phyloP scores from a whole-genome alignment of 2,113 vertebrate genomes.

The Poeciliopsis retropinna region DNA sequence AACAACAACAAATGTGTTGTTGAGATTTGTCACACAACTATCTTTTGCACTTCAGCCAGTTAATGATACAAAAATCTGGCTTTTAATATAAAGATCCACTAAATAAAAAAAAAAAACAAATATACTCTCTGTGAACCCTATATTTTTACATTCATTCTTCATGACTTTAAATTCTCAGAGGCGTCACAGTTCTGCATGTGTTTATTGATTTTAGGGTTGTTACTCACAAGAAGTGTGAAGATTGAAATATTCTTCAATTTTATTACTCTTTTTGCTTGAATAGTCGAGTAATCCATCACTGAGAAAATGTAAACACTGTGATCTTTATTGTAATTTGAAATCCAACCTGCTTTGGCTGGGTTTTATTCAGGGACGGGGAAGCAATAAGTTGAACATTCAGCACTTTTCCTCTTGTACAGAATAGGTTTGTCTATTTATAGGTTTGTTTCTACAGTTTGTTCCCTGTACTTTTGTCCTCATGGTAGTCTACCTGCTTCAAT shows the following conservation, averaged over 20 bases:
- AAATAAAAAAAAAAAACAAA: no score
- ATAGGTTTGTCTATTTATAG: constrained; percentile 61
- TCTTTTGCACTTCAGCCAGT: no score
- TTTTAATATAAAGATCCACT: no score
- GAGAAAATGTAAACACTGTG: constrained; percentile 22
- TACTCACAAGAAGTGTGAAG: constrained; percentile 16
- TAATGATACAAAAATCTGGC: no score
- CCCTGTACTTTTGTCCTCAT: constrained; percentile 41
- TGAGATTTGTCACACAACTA: no score
- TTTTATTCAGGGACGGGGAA: constrained; percentile 20
- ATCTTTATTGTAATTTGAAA: constrained; percentile 19
- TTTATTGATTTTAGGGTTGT: neutral
- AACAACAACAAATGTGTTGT: no score
- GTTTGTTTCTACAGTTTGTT: constrained; percentile 25
- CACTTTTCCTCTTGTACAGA: constrained; percentile 28
- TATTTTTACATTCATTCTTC: neutral
- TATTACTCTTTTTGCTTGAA: constrained; percentile 42
- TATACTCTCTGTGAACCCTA: no score
- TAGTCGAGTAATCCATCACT: constrained; percentile 50
- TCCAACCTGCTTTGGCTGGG: constrained; percentile 38
- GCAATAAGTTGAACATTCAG: constrained; percentile 52
- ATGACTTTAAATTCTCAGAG: neutral
- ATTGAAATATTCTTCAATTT: constrained; percentile 45
- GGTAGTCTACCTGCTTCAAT: constrained; percentile 21
- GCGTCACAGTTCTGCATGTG: neutral